A percentile compares a stretch with the other conserved stretches of the same genome.
phyloP scores from a whole-genome alignment of 2,113 vertebrate genomes.

The Hippopotamus amphibius region DNA sequence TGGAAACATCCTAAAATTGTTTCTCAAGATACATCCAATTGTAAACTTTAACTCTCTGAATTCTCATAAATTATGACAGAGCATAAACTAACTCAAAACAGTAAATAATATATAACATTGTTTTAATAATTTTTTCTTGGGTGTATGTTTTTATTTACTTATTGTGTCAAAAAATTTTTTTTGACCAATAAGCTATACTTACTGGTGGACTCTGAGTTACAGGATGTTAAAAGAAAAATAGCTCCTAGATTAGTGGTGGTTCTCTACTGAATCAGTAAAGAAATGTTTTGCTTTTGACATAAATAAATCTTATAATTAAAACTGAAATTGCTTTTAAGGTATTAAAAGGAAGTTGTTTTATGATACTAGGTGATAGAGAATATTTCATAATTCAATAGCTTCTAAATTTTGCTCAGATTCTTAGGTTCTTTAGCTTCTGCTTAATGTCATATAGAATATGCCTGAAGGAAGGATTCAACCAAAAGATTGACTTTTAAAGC shows the following conservation, averaged over 20 bases:
- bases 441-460: neutral
- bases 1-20: conserved; percentile 43
- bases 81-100: neutral
- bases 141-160: neutral
- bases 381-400: neutral
- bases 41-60: neutral
- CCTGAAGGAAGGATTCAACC: conserved; percentile 24
- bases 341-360: conserved; percentile 5
- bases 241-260: neutral
- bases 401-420: neutral
- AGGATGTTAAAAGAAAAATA: conserved; percentile 1
- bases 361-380: neutral
- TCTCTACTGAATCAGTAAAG: neutral
- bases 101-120: neutral
- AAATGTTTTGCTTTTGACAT: conserved; percentile 27
- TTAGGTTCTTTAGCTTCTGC: conserved; percentile 6
- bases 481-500: conserved; percentile 24
- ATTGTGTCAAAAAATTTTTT: neutral
- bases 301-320: conserved; percentile 15
- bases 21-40: neutral
- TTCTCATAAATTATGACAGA: conserved; percentile 37
- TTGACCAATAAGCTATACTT: neutral
- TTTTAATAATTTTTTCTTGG: conserved; percentile 4
- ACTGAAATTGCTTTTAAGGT: neutral
- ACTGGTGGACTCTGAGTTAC: neutral